Evolutionary conservation across 2,797 vertebrate species (phyloP).

Genomic region (Cygnus olor): DNA sequence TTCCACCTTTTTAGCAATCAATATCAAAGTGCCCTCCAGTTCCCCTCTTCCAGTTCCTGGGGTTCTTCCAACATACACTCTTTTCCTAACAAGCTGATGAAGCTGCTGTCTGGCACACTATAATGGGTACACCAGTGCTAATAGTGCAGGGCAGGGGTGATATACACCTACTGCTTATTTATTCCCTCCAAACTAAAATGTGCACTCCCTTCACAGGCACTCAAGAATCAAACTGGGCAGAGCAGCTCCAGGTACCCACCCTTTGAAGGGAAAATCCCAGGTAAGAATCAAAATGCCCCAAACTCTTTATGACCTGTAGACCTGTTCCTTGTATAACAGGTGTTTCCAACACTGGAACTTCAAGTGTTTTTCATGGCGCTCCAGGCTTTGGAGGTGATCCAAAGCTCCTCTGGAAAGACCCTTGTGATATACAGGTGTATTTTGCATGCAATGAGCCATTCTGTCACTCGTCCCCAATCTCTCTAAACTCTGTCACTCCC

Average conservation of each 20-base stretch:
- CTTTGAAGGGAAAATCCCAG: conserved; percentile 36
- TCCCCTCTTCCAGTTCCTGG: background rate
- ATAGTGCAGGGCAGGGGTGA: background rate
- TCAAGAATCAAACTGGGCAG: background rate
- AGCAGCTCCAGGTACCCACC: background rate
- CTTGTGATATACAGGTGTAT: background rate
- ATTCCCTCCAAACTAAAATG: background rate
- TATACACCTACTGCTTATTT: background rate
- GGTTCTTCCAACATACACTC: background rate
- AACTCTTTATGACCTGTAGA: conserved; percentile 10
- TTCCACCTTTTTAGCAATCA: background rate
- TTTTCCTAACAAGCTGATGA: background rate
- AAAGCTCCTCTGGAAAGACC: conserved; percentile 23
- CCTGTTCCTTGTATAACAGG: background rate
- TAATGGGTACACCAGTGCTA: background rate
- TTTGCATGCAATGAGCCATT: background rate
- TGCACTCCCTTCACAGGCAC: background rate
- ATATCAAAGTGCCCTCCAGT: background rate
- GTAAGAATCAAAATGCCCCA: conserved; percentile 14
- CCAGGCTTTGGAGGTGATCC: conserved; percentile 9
- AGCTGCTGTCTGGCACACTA: background rate
- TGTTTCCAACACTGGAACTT: conserved; percentile 31
- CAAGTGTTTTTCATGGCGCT: conserved; percentile 22
- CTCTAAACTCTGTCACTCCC: background rate
- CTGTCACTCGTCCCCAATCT: background rate